Evolutionary conservation across 2,888 invertebrate genomes (phyloP).

Genomic region (Blastobasis adustella): DNA sequence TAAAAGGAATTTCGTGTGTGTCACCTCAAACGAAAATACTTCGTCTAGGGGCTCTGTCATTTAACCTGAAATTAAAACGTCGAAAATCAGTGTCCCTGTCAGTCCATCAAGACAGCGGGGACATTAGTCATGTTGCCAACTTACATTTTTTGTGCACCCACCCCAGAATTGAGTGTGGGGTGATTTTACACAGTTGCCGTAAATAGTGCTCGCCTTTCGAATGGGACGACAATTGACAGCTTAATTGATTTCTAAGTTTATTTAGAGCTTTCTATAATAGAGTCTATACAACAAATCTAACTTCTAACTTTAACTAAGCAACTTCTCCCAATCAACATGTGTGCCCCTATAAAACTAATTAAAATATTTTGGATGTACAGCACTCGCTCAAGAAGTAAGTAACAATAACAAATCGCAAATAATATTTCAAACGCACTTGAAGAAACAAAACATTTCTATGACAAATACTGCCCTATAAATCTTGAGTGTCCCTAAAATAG

Average conservation of each 20-base stretch:
- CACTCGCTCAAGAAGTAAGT: constrained; percentile 18
- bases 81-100: constrained; percentile 63
- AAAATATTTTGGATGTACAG: constrained; percentile 13
- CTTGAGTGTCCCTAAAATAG: constrained; percentile 40
- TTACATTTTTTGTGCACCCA: constrained; percentile 35
- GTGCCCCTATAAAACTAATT: constrained; percentile 10
- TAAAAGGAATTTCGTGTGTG: constrained; percentile 23
- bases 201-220: constrained; percentile 18
- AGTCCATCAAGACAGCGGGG: constrained; percentile 28
- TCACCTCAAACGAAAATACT: constrained; percentile 45
- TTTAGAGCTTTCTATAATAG: constrained; percentile 5
- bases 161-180: constrained; percentile 19
- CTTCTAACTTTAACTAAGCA: no score
- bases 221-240: constrained; percentile 27
- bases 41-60: constrained; percentile 40
- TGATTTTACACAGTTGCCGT: constrained; percentile 17
- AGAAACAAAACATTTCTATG: constrained; percentile 44
- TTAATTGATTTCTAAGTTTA: constrained; percentile 46
- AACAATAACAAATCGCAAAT: constrained; percentile 40
- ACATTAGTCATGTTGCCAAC: constrained; percentile 43
- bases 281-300: constrained; percentile 4
- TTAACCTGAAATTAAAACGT: constrained; percentile 72
- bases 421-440: constrained; percentile 43
- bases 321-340: no score
- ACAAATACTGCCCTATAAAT: constrained; percentile 39